These are phyloP conservation scores for Apocrypta bakeri DNA, from an alignment of 1,140 invertebrate species.

Conservation along the genomic window DNA sequence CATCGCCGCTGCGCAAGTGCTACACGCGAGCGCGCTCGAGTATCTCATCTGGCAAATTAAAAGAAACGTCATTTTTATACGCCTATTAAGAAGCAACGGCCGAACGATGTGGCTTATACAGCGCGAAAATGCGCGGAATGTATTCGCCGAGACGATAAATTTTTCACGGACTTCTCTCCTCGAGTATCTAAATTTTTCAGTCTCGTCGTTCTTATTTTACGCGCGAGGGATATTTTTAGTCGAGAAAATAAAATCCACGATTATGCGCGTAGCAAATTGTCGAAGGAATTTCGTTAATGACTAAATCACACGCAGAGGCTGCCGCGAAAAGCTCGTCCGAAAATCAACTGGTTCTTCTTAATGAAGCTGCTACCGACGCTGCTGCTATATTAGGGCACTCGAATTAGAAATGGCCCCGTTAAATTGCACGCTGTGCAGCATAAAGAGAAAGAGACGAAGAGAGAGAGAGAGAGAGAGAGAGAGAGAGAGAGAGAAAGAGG, in stretches of 20 bases:
- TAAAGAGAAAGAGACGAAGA: too few relatives aligned
- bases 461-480: neutral
- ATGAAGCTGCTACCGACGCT: neutral
- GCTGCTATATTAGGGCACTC: neutral
- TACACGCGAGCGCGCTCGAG: neutral
- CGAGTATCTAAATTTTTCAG: neutral
- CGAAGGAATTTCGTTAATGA: too few relatives aligned
- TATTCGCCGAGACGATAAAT: neutral
- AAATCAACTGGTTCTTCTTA: neutral
- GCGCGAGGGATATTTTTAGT: neutral
- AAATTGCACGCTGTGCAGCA: slow-evolving; percentile 11
- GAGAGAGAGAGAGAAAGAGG: neutral
- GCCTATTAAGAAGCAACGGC: slow-evolving; percentile 16
- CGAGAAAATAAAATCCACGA: neutral
- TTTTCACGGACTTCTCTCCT: too few relatives aligned
- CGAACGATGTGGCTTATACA: neutral
- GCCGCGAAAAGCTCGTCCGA: too few relatives aligned
- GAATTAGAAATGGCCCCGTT: slow-evolving; percentile 52
- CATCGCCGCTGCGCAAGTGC: neutral
- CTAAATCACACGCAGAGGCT: too few relatives aligned
- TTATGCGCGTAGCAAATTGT: too few relatives aligned
- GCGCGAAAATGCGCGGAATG: slow-evolving; percentile 46
- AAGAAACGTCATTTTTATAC: slow-evolving; percentile 45
- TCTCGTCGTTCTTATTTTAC: neutral
- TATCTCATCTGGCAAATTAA: slow-evolving; percentile 48